phyloP scores from a whole-genome alignment of 2,888 invertebrate genomes.

The Atethmia centrago region DNA sequence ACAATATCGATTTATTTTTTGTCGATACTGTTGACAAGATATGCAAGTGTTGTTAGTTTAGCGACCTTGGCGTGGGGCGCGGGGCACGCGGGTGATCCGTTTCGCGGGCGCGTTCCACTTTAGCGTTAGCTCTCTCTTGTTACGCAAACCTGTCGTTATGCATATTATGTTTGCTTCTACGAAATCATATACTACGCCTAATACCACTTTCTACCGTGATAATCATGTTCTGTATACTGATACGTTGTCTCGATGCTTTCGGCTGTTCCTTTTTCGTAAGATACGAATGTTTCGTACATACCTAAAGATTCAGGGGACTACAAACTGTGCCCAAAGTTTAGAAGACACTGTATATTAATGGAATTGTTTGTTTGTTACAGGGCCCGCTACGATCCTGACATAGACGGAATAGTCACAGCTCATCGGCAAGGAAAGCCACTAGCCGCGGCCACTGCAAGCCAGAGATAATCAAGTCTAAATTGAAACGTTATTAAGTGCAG shows the following conservation, averaged over 20 bases:
- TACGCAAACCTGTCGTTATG: conserved; percentile 90
- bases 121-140: conserved; percentile 88
- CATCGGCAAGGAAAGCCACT: conserved; percentile 85
- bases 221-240: conserved; percentile 70
- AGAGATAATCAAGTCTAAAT: conserved; percentile 83
- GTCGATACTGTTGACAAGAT: conserved; percentile 61
- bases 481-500: conserved; percentile 83
- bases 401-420: conserved; percentile 82
- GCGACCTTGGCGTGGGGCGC: conserved; percentile 84
- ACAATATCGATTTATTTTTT: conserved; percentile 63
- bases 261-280: conserved; percentile 10
- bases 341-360: conserved; percentile 11
- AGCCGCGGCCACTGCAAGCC: conserved; percentile 80
- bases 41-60: conserved; percentile 62
- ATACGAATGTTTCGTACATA: not conserved
- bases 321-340: not conserved
- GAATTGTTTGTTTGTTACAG: conserved; percentile 81
- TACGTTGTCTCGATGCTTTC: conserved; percentile 35
- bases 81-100: conserved; percentile 78
- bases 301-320: conserved; percentile 21
- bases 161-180: conserved; percentile 87
- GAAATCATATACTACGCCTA: conserved; percentile 82
- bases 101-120: conserved; percentile 89
- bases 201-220: conserved; percentile 84
- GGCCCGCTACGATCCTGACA: conserved; percentile 90